Conservation (phyloP, 2,113 vertebrate species). For the Geothlypis trichas region DNA sequence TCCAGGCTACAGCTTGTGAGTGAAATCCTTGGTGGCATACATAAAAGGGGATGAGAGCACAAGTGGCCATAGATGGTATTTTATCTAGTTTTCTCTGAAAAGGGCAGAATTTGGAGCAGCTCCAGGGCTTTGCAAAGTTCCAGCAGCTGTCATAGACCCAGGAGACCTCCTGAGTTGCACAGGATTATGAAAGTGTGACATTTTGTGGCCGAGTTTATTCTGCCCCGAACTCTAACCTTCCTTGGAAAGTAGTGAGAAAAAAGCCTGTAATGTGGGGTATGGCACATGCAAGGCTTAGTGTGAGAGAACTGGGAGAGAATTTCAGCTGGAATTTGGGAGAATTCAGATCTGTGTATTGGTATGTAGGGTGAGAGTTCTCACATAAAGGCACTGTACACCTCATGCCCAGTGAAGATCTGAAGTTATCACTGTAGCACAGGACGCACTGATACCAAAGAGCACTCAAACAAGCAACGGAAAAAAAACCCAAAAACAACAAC, state of each 20-base stretch:
- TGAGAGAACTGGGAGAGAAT: neutral
- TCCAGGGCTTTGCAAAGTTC: neutral
- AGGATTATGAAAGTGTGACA: neutral
- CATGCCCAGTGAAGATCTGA: neutral
- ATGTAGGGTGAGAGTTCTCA: neutral
- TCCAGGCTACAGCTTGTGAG: neutral
- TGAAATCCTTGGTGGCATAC: neutral
- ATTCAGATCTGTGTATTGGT: neutral
- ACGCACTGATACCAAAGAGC: neutral
- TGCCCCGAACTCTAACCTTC: neutral
- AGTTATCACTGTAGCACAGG: neutral
- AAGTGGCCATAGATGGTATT: neutral
- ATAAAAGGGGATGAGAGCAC: neutral
- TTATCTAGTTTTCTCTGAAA: neutral
- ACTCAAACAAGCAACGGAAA: neutral
- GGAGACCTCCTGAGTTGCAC: neutral
- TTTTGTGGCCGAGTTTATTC: neutral
- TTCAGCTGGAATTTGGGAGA: neutral
- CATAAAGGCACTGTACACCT: neutral
- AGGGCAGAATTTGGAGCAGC: neutral
- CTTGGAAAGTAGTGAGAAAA: neutral
- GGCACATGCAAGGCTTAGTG: neutral
- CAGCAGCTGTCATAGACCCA: neutral
- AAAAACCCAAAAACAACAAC: neutral
- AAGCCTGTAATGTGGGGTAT: neutral